Evolutionary conservation across 2,888 invertebrate species (phyloP), one percentile per base, ranked within the genome.

Genomic region (Philopedon plagiatum): DNA sequence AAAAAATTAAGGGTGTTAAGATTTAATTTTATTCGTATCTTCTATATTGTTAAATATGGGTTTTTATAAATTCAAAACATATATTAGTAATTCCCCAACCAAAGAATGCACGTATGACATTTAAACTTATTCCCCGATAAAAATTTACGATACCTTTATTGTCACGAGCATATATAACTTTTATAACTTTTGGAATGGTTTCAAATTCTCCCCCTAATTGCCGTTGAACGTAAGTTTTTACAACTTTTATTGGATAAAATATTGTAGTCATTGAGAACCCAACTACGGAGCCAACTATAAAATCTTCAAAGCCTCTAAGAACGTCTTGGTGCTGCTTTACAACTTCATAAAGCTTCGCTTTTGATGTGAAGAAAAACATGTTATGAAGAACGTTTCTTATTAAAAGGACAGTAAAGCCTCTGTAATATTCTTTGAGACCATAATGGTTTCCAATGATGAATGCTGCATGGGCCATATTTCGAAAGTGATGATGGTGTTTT

Each of bases 371-470:
- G 61, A 75, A 76, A 34, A 72, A 69, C 21, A 61, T 49, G 49
- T 60, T 61, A 21, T 70, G 72, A 3, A 65, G 65, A 11, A 46
- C 23, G 37, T 75, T 74, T 34, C 76, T 60, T 18, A 54, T 5
- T 41, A 67, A 41, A 21, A 76, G 65, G n/a, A 74, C 8, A 11
- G 32, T 49, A 44, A 67, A 71, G 15, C 76, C 76, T 39, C 76
- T 66, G 58, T 74, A 76, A 44, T 60, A 76, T 41, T 76, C 76
- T 32, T 34, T 70, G 1, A 71, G 4, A 15, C 74, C 68, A 57
- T 73, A 74, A 0, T 75, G 39, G 34, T 11, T 54, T n/a, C 26
- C 18, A 18, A 77, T 13, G 37, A 57, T 34, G 11, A 21, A n/a
- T 21, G 73, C 58, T 11, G 67, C 58, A 26, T 76, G 63, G 7